phyloP scores from a whole-genome alignment of 2,797 vertebrate species.

The Eleutherodactylus coqui region DNA sequence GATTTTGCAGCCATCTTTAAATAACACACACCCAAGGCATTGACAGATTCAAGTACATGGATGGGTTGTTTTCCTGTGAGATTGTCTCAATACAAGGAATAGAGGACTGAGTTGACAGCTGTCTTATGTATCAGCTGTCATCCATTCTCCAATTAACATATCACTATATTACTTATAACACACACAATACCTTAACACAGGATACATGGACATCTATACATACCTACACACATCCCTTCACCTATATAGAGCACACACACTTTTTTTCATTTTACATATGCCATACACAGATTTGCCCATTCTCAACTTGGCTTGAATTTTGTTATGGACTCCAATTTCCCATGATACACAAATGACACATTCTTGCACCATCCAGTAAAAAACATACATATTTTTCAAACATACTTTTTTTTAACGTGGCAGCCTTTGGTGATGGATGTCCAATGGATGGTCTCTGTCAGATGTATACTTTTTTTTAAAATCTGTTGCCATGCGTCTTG shows the following conservation, averaged over 20 bases:
- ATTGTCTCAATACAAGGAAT: conserved; percentile 50
- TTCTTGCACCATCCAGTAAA: no score
- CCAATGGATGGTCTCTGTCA: no score
- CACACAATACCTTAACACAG: conserved; percentile 22
- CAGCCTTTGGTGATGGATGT: no score
- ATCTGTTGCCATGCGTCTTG: no score
- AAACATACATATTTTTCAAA: no score
- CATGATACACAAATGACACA: no score
- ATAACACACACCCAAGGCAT: conserved; percentile 47
- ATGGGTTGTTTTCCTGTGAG: conserved; percentile 50
- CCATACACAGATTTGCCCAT: no score
- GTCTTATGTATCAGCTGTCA: conserved; percentile 53
- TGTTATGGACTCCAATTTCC: no score
- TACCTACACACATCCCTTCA: not conserved
- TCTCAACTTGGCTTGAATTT: no score
- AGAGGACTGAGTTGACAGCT: conserved; percentile 48
- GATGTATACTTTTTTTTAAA: no score
- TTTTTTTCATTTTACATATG: no score
- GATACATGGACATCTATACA: not conserved
- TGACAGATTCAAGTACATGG: conserved; percentile 59
- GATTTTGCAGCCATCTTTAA: conserved; percentile 39
- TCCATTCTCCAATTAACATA: conserved; percentile 32
- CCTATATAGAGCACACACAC: not conserved
- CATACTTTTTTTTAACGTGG: no score
- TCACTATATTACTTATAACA: conserved; percentile 38